Evolutionary conservation across 2,797 vertebrate genomes (phyloP).

Genomic region (Oophaga sylvatica): DNA sequence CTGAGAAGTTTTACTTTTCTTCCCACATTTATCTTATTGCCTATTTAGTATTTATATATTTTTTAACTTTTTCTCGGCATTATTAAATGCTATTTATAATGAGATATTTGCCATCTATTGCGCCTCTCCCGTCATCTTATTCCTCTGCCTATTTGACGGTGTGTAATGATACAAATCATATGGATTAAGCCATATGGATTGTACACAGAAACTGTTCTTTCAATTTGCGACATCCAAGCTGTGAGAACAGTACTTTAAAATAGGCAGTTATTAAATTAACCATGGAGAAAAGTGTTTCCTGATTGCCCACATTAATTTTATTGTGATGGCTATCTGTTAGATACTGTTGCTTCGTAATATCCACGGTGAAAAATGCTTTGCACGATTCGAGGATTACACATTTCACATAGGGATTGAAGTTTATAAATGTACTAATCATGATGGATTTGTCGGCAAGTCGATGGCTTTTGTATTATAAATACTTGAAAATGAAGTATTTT

Average conservation of each 20-base stretch:
- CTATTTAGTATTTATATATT: background rate
- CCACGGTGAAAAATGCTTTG: slow-evolving; percentile 51
- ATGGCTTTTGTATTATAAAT: slow-evolving; percentile 28
- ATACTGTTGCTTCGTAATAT: slow-evolving; percentile 7
- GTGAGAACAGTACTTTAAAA: slow-evolving; percentile 57
- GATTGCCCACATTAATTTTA: slow-evolving; percentile 53
- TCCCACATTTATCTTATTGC: background rate
- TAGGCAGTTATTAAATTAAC: slow-evolving; percentile 61
- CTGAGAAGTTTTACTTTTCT: background rate
- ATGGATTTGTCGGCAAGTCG: slow-evolving; percentile 34
- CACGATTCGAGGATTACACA: slow-evolving; percentile 19
- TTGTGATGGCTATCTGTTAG: slow-evolving; percentile 44
- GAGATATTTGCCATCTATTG: slow-evolving; percentile 20
- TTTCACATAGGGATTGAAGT: slow-evolving; percentile 48
- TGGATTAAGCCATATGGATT: slow-evolving; percentile 40
- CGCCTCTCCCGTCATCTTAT: background rate
- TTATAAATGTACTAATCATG: slow-evolving; percentile 53
- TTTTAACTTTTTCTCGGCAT: background rate
- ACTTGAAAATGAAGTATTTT: slow-evolving; percentile 25
- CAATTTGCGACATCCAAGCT: slow-evolving; percentile 45
- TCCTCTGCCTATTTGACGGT: background rate
- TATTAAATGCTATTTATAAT: slow-evolving; percentile 7
- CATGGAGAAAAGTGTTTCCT: slow-evolving; percentile 56
- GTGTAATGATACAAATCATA: slow-evolving; percentile 44
- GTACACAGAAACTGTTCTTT: slow-evolving; percentile 40